Conservation (phyloP, 2,113 vertebrate genomes). For the Serilophus lunatus region DNA sequence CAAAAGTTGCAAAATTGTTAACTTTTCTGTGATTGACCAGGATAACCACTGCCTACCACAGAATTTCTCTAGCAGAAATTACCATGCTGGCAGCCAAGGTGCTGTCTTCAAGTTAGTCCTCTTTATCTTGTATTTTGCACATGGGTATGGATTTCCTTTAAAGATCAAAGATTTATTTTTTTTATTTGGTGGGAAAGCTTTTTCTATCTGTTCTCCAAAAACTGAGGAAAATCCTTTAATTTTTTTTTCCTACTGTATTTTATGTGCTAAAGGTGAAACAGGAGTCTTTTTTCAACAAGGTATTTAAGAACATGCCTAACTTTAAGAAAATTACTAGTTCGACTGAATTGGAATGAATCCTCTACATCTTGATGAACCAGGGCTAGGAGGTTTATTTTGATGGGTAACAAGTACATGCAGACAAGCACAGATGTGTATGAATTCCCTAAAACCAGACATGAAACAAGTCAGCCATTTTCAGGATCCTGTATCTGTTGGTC, state of each 20-base stretch:
- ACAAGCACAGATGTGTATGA: neutral
- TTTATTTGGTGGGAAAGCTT: neutral
- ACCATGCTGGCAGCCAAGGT: neutral
- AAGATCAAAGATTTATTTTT: neutral
- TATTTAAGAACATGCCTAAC: neutral
- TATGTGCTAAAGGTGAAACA: neutral
- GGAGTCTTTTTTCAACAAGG: neutral
- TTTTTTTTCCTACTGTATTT: neutral
- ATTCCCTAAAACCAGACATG: neutral
- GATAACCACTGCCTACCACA: neutral
- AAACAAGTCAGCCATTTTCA: neutral
- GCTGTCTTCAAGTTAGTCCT: neutral
- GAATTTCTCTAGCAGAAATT: neutral
- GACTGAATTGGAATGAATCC: neutral
- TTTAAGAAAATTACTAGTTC: neutral
- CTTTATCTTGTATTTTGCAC: neutral
- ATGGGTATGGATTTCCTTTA: neutral
- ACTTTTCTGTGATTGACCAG: neutral
- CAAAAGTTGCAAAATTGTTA: neutral
- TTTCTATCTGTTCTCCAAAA: neutral
- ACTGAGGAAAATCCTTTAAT: neutral
- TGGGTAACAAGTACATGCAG: neutral
- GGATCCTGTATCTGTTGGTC: neutral
- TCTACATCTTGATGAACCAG: neutral
- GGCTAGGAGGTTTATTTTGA: neutral